Conservation (phyloP, 2,113 vertebrate genomes). For the Ophiodon elongatus region DNA sequence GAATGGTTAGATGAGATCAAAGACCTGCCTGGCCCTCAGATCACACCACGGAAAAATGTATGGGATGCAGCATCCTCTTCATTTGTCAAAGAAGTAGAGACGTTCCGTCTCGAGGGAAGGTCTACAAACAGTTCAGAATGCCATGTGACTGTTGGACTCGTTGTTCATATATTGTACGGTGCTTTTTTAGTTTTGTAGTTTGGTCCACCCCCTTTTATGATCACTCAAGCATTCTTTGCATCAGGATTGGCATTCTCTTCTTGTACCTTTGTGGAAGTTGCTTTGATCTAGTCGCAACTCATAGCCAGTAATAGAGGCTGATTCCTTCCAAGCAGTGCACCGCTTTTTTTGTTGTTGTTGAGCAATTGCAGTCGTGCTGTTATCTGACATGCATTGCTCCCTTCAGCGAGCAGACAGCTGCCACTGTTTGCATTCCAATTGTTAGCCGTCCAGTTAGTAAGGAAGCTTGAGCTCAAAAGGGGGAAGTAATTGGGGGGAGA, state of each 20-base stretch:
- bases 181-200: slow-evolving; percentile 7
- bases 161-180: background rate
- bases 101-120: background rate
- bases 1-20: background rate
- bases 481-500: slow-evolving; percentile 31
- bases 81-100: background rate
- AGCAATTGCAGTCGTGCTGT: slow-evolving; percentile 50
- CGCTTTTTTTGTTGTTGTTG: slow-evolving; percentile 20
- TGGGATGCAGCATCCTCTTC: background rate
- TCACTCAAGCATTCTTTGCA: slow-evolving; percentile 28
- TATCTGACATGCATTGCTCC: slow-evolving; percentile 34
- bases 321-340: slow-evolving; percentile 44
- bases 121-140: background rate
- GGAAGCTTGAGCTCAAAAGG: slow-evolving; percentile 17
- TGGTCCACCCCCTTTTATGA: background rate
- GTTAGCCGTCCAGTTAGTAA: slow-evolving; percentile 55
- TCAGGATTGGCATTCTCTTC: slow-evolving; percentile 1
- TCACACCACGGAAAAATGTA: background rate
- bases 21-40: background rate
- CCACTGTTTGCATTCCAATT: slow-evolving; percentile 61
- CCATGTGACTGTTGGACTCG: background rate
- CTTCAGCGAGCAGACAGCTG: slow-evolving; percentile 53
- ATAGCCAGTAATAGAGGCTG: slow-evolving; percentile 41
- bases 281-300: slow-evolving; percentile 48
- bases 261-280: slow-evolving; percentile 31